These are phyloP conservation scores for Macropus fuliginosus DNA, from an alignment of 2,797 vertebrate species.

Conservation along the genomic window DNA sequence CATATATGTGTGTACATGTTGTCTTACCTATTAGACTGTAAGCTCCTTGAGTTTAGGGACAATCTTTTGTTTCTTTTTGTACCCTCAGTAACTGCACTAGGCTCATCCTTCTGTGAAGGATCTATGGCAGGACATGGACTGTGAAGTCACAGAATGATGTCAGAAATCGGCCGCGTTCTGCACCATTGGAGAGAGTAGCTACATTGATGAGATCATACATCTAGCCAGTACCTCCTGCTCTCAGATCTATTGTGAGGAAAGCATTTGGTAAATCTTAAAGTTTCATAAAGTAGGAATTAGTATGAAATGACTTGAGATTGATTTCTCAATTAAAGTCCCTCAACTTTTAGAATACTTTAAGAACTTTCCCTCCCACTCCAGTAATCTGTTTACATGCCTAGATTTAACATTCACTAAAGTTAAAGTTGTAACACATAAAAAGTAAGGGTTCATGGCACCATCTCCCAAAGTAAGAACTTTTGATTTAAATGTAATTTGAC, in stretches of 20 bases:
- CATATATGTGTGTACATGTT: too few species aligned
- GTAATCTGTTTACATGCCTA: background rate
- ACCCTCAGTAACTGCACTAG: too few species aligned
- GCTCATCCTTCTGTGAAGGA: background rate
- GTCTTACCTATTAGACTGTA: too few species aligned
- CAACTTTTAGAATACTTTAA: background rate
- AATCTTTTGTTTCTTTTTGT: too few species aligned
- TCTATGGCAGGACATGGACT: too few species aligned
- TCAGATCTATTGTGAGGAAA: background rate
- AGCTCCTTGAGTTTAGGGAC: too few species aligned
- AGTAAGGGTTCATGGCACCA: background rate
- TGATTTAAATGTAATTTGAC: slow-evolving; percentile 18
- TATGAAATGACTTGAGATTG: background rate
- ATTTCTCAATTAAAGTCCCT: background rate
- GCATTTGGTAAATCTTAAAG: background rate
- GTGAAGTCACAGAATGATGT: background rate
- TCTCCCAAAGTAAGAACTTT: slow-evolving; percentile 28
- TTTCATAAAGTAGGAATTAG: background rate
- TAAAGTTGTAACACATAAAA: slow-evolving; percentile 26
- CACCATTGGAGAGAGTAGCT: background rate
- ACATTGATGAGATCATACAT: background rate
- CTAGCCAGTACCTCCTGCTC: background rate
- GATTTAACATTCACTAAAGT: slow-evolving; percentile 30
- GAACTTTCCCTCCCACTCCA: background rate
- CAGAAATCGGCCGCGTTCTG: accelerated